These are phyloP conservation scores for Athene noctua DNA, from an alignment of 2,113 vertebrate genomes.

Conservation along the genomic window DNA sequence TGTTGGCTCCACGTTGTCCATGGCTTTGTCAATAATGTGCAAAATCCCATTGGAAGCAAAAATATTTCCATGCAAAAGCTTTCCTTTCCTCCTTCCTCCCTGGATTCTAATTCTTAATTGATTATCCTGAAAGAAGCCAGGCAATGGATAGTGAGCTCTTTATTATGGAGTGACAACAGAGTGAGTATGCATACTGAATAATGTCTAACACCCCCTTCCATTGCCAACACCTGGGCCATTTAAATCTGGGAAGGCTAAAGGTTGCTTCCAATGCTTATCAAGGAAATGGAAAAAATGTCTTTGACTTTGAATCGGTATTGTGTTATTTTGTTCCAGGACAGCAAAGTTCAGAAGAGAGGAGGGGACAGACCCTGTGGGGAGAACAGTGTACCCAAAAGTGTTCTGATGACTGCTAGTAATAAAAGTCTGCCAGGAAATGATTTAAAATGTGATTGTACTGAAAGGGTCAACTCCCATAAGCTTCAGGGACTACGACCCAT, in stretches of 20 bases:
- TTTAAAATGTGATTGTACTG: not conserved
- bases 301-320: not conserved
- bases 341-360: not conserved
- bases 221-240: not conserved
- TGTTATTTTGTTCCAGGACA: not conserved
- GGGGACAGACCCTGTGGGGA: not conserved
- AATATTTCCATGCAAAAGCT: slow-evolving; percentile 79
- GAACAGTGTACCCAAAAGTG: not conserved
- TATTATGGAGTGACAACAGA: not conserved
- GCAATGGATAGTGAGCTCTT: not conserved
- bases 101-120: slow-evolving; percentile 80
- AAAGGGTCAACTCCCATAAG: not conserved
- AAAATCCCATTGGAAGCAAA: slow-evolving; percentile 90
- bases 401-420: not conserved
- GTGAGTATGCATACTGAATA: not conserved
- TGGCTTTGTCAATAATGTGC: slow-evolving; percentile 85
- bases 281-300: not conserved
- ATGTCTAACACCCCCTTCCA: not conserved
- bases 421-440: not conserved
- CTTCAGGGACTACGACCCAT: not conserved
- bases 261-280: not conserved
- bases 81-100: slow-evolving; percentile 78
- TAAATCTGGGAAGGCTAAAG: not conserved
- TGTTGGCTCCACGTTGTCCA: slow-evolving; percentile 78
- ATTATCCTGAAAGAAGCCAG: slow-evolving; percentile 70